phyloP scores from a whole-genome alignment of 1,140 invertebrate species.

The Acyrthosiphon pisum region DNA sequence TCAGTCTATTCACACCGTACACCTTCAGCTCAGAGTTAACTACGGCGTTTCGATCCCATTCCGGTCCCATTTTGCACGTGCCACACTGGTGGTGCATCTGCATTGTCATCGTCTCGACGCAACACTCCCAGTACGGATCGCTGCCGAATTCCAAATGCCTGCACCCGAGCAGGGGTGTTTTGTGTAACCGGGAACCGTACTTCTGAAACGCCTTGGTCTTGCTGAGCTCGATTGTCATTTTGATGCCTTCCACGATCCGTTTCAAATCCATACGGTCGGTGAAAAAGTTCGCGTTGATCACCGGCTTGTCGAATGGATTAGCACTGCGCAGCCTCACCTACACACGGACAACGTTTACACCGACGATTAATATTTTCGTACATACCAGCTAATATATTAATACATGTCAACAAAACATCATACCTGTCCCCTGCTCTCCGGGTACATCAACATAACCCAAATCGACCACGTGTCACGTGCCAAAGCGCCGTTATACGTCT shows the following conservation, averaged over 20 bases:
- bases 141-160: constrained; percentile 68
- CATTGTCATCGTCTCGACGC: constrained; percentile 71
- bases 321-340: constrained; percentile 69
- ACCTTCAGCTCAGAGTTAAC: constrained; percentile 64
- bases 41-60: constrained; percentile 64
- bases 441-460: constrained; percentile 75
- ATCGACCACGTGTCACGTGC: constrained; percentile 64
- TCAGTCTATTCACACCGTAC: constrained; percentile 62
- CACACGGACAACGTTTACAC: not conserved
- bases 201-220: constrained; percentile 62
- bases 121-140: constrained; percentile 79
- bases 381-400: not conserved
- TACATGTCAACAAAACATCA: not conserved
- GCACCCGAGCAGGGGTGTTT: constrained; percentile 73
- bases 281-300: constrained; percentile 82
- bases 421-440: constrained; percentile 76
- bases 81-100: constrained; percentile 79
- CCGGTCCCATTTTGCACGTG: constrained; percentile 70
- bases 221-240: constrained; percentile 64
- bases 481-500: constrained; percentile 63
- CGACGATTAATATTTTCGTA: not conserved
- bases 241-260: constrained; percentile 75
- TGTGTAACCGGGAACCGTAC: constrained; percentile 69
- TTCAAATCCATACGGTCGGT: constrained; percentile 71
- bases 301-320: constrained; percentile 77